phyloP scores from a whole-genome alignment of 2,888 invertebrate species.

The Scaptomyza reducta region DNA sequence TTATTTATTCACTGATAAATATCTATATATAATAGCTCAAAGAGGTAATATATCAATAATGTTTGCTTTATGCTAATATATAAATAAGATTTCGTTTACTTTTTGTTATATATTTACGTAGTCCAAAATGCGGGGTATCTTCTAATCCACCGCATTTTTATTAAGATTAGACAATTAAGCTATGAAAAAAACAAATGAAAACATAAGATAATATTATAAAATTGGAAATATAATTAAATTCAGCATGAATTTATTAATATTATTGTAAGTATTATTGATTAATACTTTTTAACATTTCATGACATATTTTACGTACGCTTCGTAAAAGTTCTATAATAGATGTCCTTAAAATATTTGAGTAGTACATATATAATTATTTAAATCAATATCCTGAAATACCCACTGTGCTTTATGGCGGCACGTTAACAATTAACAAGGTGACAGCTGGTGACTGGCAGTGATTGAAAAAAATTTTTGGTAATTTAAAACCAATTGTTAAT shows the following conservation, averaged over 20 bases:
- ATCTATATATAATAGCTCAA: too few relatives aligned
- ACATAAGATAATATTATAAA: neutral
- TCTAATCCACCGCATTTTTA: neutral
- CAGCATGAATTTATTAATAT: too few relatives aligned
- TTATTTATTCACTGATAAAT: neutral
- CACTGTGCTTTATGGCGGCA: conserved; percentile 41
- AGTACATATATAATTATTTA: too few relatives aligned
- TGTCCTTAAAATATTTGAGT: too few relatives aligned
- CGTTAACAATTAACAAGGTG: conserved; percentile 49
- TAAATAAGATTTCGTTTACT: too few relatives aligned
- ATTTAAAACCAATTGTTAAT: conserved; percentile 68
- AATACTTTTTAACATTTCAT: too few relatives aligned
- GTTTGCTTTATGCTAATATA: too few relatives aligned
- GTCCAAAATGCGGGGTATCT: neutral
- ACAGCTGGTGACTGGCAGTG: conserved; percentile 33
- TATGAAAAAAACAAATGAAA: too few relatives aligned
- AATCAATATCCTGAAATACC: neutral
- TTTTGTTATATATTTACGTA: neutral
- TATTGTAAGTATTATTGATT: too few relatives aligned
- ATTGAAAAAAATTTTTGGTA: conserved; percentile 54
- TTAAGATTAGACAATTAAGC: too few relatives aligned
- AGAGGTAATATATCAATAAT: too few relatives aligned
- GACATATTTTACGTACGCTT: too few relatives aligned
- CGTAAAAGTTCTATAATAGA: neutral
- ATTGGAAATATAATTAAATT: neutral